Percentiles rank a stretch among this genome's conserved stretches.
phyloP scores from a whole-genome alignment of 2,888 invertebrate genomes.

The Mechanitis mazaeus region DNA sequence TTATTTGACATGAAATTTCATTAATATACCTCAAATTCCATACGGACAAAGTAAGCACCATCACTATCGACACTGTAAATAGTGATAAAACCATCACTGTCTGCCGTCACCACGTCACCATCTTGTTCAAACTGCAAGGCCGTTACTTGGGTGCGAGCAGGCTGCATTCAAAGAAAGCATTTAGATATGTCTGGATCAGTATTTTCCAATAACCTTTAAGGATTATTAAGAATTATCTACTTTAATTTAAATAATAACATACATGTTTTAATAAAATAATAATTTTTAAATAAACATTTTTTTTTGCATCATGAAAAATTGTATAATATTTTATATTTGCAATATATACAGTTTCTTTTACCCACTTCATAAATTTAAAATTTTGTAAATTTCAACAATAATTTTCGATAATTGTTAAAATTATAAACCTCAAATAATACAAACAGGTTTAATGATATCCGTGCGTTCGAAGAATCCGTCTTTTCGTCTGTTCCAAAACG shows the following conservation, averaged over 20 bases:
- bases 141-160: slow-evolving; percentile 89
- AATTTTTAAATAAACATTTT: too few relatives aligned
- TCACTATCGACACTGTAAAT: slow-evolving; percentile 93
- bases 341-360: too few relatives aligned
- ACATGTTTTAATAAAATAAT: too few relatives aligned
- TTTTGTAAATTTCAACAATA: too few relatives aligned
- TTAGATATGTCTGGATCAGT: too few relatives aligned
- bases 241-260: too few relatives aligned
- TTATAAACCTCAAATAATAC: slow-evolving; percentile 1
- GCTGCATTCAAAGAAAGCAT: slow-evolving; percentile 61
- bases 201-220: too few relatives aligned
- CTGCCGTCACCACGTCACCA: slow-evolving; percentile 94
- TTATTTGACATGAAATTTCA: slow-evolving; percentile 8
- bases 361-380: too few relatives aligned
- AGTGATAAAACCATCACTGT: slow-evolving; percentile 93
- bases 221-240: too few relatives aligned
- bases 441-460: slow-evolving; percentile 90
- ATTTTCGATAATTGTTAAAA: too few relatives aligned
- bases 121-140: slow-evolving; percentile 93
- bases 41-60: slow-evolving; percentile 91
- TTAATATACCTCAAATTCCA: slow-evolving; percentile 85
- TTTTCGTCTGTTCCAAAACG: slow-evolving; percentile 94
- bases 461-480: slow-evolving; percentile 94
- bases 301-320: too few relatives aligned
- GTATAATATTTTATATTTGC: too few relatives aligned